Base-by-base conservation (phyloP, 2,797 vertebrate species). In the Sylvia borin region DNA sequence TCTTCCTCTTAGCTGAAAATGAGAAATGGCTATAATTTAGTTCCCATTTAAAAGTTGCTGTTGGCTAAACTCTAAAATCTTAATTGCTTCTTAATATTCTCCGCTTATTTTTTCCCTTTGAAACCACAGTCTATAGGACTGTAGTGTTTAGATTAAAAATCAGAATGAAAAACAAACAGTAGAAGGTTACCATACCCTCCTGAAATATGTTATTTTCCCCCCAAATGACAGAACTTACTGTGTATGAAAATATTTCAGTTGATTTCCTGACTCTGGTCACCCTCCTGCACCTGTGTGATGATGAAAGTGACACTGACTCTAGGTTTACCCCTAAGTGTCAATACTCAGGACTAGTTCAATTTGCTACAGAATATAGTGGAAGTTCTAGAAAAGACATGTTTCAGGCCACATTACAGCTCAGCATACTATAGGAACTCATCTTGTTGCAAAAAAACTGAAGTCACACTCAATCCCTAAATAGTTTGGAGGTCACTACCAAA, bases 21-120 rank as follows among this genome's bases (percentile, higher is more conserved):
- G 96, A 97, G 95, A 94, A 97, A 95, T 95, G 85, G 94, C 91
- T 95, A 95, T 96, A 97, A 97, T 96, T 97, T 95, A 96, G 86
- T 81, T 95, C 90, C 77, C 93, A 95, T 96, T 97, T 96, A 96
- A 96, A 93, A 94, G 76, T 85, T 94, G 94, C 95, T 97, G 93
- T 96, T 97, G 96, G 95, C 95, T 95, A 96, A 93, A 96, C 90
- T 94, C 85, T 83, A 85, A 97, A 97, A 94, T 96, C 91, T 97
- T 96, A 97, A 97, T 97, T 97, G 96, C 92, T 95, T 94, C 95
- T 96, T 97, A 96, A 95, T 95, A 95, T 93, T 93, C 74, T 88
- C 73, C 86, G 42, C 65, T 79, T 96, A 93, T 96, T 91, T 92
- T 77, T 90, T 83, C 74, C 86, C 53, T 90, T 87, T 82, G 75